Percentiles rank a stretch among this genome's conserved stretches.
These are phyloP conservation scores for Phenganax marumi DNA, from an alignment of 92 coral and sea anemone genomes.

Conservation along the genomic window DNA sequence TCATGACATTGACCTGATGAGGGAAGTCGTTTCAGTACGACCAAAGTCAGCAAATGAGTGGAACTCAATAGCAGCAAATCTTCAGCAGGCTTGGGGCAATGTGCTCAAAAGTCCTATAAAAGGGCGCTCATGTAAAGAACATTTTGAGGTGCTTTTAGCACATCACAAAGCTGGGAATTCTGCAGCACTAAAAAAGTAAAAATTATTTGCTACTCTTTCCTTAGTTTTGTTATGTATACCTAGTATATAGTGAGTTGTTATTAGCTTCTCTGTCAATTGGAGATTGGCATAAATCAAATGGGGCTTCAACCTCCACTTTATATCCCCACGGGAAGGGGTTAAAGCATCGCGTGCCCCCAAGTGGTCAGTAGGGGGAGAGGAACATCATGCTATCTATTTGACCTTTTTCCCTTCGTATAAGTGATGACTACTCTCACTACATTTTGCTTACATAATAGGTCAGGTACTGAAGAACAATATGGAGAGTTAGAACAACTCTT, in stretches of 20 bases:
- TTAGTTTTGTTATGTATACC: too few species aligned
- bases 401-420: neutral
- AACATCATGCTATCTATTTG: neutral
- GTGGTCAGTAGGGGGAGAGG: too few species aligned
- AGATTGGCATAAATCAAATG: too few species aligned
- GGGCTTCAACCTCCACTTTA: too few species aligned
- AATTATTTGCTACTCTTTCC: neutral
- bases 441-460: slow-evolving; percentile 38
- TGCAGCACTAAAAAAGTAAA: slow-evolving; percentile 31
- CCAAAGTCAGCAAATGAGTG: slow-evolving; percentile 44
- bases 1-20: slow-evolving; percentile 38
- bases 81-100: slow-evolving; percentile 38
- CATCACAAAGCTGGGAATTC: slow-evolving; percentile 53
- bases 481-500: slow-evolving; percentile 62
- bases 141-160: slow-evolving; percentile 38
- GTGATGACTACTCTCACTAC: neutral
- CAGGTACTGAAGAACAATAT: slow-evolving; percentile 70
- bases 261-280: too few species aligned
- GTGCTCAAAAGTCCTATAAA: slow-evolving; percentile 20
- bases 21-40: slow-evolving; percentile 22
- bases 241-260: too few species aligned
- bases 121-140: slow-evolving; percentile 51
- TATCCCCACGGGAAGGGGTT: too few species aligned
- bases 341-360: too few species aligned
- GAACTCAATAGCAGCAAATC: slow-evolving; percentile 41